Base-by-base conservation (phyloP, 2,888 invertebrate genomes). In the Brassicogethes aeneus region DNA sequence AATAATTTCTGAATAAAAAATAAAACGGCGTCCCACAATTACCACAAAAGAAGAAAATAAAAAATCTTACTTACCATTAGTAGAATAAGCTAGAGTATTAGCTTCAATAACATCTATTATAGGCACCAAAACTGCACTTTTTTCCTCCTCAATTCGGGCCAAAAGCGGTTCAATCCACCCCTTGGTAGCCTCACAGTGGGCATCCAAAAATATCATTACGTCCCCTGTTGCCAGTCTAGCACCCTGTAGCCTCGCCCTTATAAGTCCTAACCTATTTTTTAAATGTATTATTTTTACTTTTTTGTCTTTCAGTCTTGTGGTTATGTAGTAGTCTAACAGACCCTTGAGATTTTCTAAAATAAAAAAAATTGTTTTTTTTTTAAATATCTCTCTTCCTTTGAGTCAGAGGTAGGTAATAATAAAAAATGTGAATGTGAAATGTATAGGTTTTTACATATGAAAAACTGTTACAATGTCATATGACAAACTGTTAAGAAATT, bases 41-140 rank as follows among this genome's bases (percentile, higher is more conserved):
- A n/a, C n/a, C n/a, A n/a, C n/a, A n/a, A n/a, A n/a, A 23, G 23
- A 7, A 23, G 10, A 23, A 23, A 23, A 23, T 23, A 7, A 23
- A 23, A 5, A 23, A 23, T 23, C 10, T 23, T 32, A 71, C 65
- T 51, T 73, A 65, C 76, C 67, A 65, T 71, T 67, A n/a, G 76
- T 75, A 53, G 78, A 79, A 68, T 89, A 90, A 59, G 78, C 80
- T 65, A 93, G 76, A 36, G 77, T 83, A 50, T 78, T 75, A 46
- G 86, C 84, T 64, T 88, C 87, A 54, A 97, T 92, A 41, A 89
- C 85, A 70, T 97, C 97, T 51, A 97, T 97, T 54, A 94, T 89
- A 34, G 97, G 97, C 55, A 93, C 89, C 39, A 93, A 72, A 5
- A 95, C 88, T 7, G 88, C 82, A 16, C 78, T 80, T 0, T 80